A percentile compares a stretch with the other conserved stretches of the same genome.
Evolutionary conservation across 2,888 invertebrate genomes (phyloP).

Genomic region (Pomacea canaliculata): DNA sequence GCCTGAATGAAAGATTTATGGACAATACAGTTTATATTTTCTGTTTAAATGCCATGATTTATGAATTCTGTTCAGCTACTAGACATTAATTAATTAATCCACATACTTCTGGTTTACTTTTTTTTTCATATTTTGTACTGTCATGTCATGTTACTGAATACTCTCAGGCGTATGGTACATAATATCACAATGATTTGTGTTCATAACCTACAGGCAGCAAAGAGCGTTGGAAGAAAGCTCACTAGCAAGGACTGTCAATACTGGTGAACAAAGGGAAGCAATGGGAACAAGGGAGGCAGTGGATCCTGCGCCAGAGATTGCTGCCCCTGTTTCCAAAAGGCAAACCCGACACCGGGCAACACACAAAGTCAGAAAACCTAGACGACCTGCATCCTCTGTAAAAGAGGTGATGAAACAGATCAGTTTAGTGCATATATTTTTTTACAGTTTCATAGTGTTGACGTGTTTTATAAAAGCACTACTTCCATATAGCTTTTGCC

Average conservation of each 20-base stretch:
- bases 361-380: not conserved
- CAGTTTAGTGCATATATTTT: not conserved
- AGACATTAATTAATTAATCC: no score
- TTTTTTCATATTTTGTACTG: not conserved
- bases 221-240: slow-evolving; percentile 23
- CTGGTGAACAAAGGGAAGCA: not conserved
- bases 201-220: slow-evolving; percentile 12
- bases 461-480: no score
- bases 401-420: slow-evolving; percentile 5
- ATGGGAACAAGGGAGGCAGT: not conserved
- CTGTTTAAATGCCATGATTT: not conserved
- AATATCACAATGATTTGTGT: no score
- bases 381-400: not conserved
- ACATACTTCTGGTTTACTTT: not conserved
- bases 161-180: no score
- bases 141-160: not conserved
- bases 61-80: not conserved
- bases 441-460: not conserved
- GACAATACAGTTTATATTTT: no score
- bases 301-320: no score
- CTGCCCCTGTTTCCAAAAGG: not conserved
- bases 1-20: no score
- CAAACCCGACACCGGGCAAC: not conserved
- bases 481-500: not conserved
- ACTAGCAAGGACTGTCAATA: not conserved